Evolutionary conservation across 1,140 invertebrate species (phyloP), one percentile per base, ranked within the genome.

Genomic region (Lasioglossum baleicum): DNA sequence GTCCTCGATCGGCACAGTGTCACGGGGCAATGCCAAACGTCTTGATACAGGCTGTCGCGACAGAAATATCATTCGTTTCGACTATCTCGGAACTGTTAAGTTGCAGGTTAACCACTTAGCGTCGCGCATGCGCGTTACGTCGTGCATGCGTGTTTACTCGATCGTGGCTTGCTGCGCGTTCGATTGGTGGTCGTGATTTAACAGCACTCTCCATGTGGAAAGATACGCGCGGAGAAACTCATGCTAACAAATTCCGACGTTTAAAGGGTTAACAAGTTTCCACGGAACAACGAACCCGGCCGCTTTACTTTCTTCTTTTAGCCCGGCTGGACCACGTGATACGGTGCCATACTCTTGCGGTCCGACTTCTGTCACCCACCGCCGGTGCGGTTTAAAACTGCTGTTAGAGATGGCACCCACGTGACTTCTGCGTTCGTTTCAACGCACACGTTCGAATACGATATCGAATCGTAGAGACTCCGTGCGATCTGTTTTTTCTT

Each of bases 101-200:
- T 13, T 48, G 17, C 70, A 64, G 68, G 60, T 79, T 74, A 68
- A 63, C 56, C 75, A 63, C 44, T 77, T 71, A 48, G 61, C 67
- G 42, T 11, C 48, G 70, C 76, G 76, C 70, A 65, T 65, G 70
- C 70, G 72, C 26, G 48, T 20, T 1, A 51, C 10, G 20, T 10
- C 20, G 17, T 53, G 26, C 35, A 44, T 3, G 26, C 48, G n/a
- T 64, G 51, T 78, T 72, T 78, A 78, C 58, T 17, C 60, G 56
- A 71, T 71, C n/a, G 11, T 17, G 70, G 13, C 26, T 17, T 35
- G 48, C 26, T 20, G 13, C 69, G 60, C 69, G 15, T 65, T 63
- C 71, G 61, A 48, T 66, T 35, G 20, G 31, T 51, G 13, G 31
- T 56, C 35, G n/a, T 77, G 31, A 77, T 77, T 77, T 26, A 40